A percentile compares a stretch with the other conserved stretches of the same genome.
These are phyloP conservation scores for Drosophila athabasca DNA, from an alignment of 1,140 invertebrate genomes.

Conservation along the genomic window DNA sequence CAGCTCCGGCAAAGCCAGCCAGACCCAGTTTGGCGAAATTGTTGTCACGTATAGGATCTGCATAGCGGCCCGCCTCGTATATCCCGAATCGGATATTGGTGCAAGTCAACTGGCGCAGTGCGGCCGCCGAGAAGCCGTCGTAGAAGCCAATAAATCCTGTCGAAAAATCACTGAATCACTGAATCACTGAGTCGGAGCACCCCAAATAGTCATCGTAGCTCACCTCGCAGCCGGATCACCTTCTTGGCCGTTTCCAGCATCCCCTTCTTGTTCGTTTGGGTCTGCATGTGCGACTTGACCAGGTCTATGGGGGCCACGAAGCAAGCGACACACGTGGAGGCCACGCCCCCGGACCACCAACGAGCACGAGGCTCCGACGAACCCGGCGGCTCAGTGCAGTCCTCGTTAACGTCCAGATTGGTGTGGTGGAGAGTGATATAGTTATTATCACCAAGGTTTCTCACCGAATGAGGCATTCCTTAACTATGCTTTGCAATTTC, in stretches of 20 bases:
- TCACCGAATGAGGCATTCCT: neutral
- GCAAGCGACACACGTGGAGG: constrained; percentile 33
- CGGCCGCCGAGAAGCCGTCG: constrained; percentile 97
- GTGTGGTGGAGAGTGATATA: neutral
- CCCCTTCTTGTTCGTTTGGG: constrained; percentile 2
- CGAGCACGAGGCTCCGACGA: constrained; percentile 9
- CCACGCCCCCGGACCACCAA: constrained; percentile 56
- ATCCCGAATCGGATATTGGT: constrained; percentile 97
- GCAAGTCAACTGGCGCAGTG: constrained; percentile 97
- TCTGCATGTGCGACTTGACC: constrained; percentile 57
- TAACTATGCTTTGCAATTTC: too few species aligned
- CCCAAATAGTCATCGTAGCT: neutral
- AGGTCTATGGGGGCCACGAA: constrained; percentile 47
- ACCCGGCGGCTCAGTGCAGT: neutral
- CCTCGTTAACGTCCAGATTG: neutral
- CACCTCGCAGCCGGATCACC: constrained; percentile 26
- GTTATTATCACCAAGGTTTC: neutral
- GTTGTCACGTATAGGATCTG: constrained; percentile 76
- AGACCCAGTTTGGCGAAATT: constrained; percentile 89
- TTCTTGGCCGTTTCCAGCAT: constrained; percentile 19
- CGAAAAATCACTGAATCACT: neutral
- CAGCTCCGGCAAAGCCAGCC: constrained; percentile 93
- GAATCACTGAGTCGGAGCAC: neutral
- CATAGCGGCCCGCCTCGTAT: constrained; percentile 92
- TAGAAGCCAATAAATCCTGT: constrained; percentile 94